Conservation (phyloP, 35 echinoderm and acorn worm genomes). For the Nesometra sesokonis region DNA sequence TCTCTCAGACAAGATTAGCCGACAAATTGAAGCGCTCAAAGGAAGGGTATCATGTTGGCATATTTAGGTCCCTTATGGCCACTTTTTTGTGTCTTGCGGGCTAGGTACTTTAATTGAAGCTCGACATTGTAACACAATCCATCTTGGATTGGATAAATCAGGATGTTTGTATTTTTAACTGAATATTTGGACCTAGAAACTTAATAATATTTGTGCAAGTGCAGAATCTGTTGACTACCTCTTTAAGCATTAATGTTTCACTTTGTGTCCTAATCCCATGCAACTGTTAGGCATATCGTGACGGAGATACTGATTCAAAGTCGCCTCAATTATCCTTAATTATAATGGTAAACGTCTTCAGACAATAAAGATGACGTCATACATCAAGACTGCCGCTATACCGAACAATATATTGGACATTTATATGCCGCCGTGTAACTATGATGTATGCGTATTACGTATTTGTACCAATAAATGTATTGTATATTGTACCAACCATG, state of each 20-base stretch:
- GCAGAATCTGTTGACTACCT: neutral
- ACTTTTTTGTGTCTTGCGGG: too few relatives aligned
- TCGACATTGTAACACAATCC: neutral
- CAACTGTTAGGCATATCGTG: neutral
- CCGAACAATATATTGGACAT: neutral
- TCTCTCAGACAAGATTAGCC: neutral
- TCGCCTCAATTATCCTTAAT: neutral
- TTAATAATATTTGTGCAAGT: too few relatives aligned
- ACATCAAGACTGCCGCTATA: neutral
- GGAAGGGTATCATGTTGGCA: neutral
- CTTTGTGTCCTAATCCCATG: neutral
- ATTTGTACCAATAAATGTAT: too few relatives aligned
- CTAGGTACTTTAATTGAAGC: too few relatives aligned
- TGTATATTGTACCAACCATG: too few relatives aligned
- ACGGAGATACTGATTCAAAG: neutral
- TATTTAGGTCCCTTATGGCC: too few relatives aligned
- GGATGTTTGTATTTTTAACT: neutral
- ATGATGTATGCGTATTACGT: too few relatives aligned
- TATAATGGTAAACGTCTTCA: neutral
- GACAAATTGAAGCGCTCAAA: neutral
- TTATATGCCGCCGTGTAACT: neutral
- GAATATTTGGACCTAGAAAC: neutral
- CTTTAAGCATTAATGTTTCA: neutral
- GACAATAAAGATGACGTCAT: neutral
- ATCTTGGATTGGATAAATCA: neutral